phyloP scores from a whole-genome alignment of 2,888 invertebrate genomes.

The Steinernema carpocapsae region DNA sequence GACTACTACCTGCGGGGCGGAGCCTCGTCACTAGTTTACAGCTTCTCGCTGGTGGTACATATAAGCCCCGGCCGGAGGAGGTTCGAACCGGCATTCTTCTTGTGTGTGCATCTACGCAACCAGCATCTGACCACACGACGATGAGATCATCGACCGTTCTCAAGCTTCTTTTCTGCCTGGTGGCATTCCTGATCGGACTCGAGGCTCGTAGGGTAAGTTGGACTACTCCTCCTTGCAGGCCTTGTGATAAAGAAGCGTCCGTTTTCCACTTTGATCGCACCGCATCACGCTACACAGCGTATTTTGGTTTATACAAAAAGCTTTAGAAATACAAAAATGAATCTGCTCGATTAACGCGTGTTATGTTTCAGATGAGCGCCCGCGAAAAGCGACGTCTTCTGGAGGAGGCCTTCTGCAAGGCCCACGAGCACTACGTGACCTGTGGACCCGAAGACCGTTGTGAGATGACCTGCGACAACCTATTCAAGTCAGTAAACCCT shows the following conservation, averaged over 20 bases:
- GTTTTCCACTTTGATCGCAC: too few relatives aligned
- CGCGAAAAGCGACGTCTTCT: conserved; percentile 29
- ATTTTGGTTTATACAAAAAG: too few relatives aligned
- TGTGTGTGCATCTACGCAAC: not conserved
- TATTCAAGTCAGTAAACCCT: conserved; percentile 49
- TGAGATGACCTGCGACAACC: conserved; percentile 57
- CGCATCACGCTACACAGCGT: too few relatives aligned
- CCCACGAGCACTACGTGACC: conserved; percentile 54
- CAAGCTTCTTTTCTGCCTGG: conserved; percentile 7
- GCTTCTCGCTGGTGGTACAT: conserved; percentile 32
- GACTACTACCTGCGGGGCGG: conserved; percentile 23
- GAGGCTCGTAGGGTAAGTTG: conserved; percentile 31
- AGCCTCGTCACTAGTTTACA: conserved; percentile 9
- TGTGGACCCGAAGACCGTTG: conserved; percentile 60
- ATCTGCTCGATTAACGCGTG: not conserved
- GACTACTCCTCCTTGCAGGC: not conserved
- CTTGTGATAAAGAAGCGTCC: not conserved
- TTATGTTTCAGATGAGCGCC: conserved; percentile 15
- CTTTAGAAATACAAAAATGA: not conserved
- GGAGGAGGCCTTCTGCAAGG: conserved; percentile 36
- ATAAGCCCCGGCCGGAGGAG: conserved; percentile 16
- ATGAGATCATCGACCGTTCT: conserved; percentile 25
- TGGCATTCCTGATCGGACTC: conserved; percentile 16
- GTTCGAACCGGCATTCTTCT: too few relatives aligned
- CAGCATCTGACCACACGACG: not conserved